Evolutionary conservation across 1,140 invertebrate species (phyloP).

Genomic region (Lordiphosa clarofinis): DNA sequence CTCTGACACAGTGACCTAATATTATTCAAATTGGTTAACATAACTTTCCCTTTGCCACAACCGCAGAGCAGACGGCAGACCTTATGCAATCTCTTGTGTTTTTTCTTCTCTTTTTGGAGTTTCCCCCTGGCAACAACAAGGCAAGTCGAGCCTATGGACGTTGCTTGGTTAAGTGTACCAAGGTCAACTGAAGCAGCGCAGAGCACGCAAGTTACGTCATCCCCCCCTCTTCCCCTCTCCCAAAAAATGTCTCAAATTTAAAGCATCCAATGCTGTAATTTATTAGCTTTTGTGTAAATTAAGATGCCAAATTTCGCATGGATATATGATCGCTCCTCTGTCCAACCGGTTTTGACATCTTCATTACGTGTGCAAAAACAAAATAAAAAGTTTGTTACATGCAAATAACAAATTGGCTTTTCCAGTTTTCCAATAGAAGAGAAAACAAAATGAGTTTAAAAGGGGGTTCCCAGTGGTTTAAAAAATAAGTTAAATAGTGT

Average conservation of each 20-base stretch:
- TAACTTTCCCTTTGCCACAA: slow-evolving; percentile 9
- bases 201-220: slow-evolving; percentile 62
- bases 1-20: slow-evolving; percentile 72
- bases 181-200: slow-evolving; percentile 57
- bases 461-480: too few species aligned
- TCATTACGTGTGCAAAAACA: slow-evolving; percentile 1
- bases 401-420: too few species aligned
- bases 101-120: slow-evolving; percentile 6
- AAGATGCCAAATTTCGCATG: slow-evolving; percentile 16
- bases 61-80: slow-evolving; percentile 1
- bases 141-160: slow-evolving; percentile 20
- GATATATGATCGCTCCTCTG: slow-evolving; percentile 11
- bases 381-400: too few species aligned
- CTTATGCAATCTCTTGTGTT: neutral
- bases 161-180: slow-evolving; percentile 61
- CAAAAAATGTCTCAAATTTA: slow-evolving; percentile 39
- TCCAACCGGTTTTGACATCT: slow-evolving; percentile 25
- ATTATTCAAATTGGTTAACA: slow-evolving; percentile 46
- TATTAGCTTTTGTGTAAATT: slow-evolving; percentile 64
- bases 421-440: too few species aligned
- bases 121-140: slow-evolving; percentile 19
- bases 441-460: too few species aligned
- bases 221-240: neutral
- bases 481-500: too few species aligned
- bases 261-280: slow-evolving; percentile 63